phyloP scores from a whole-genome alignment of 1,140 invertebrate genomes.

The Lordiphosa mommai region DNA sequence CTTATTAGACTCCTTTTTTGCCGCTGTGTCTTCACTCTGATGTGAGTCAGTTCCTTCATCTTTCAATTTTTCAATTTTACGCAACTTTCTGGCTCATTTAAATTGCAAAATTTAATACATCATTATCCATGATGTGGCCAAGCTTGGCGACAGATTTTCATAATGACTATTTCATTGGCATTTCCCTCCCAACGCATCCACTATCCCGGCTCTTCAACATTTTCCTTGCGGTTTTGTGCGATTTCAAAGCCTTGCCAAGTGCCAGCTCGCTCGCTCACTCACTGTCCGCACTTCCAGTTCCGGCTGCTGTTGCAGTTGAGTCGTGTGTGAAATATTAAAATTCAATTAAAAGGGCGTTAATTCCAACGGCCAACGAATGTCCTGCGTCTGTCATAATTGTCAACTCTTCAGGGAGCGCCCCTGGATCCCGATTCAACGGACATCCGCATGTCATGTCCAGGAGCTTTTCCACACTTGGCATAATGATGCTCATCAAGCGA shows the following conservation, averaged over 20 bases:
- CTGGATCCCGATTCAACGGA: slow-evolving; percentile 25
- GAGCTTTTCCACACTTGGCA: slow-evolving; percentile 36
- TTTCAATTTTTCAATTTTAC: slow-evolving; percentile 22
- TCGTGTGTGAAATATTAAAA: slow-evolving; percentile 79
- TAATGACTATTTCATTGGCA: slow-evolving; percentile 69
- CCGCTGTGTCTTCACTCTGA: too few relatives aligned
- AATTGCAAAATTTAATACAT: slow-evolving; percentile 51
- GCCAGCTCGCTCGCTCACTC: too few relatives aligned
- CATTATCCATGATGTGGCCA: slow-evolving; percentile 41
- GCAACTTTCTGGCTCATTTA: slow-evolving; percentile 33
- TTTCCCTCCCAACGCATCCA: not conserved
- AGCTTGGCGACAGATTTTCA: slow-evolving; percentile 66
- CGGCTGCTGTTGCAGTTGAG: slow-evolving; percentile 38
- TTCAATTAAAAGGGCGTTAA: slow-evolving; percentile 79
- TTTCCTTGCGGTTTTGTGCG: slow-evolving; percentile 66
- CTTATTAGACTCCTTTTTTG: too few relatives aligned
- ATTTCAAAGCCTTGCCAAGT: slow-evolving; percentile 37
- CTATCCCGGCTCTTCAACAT: slow-evolving; percentile 29
- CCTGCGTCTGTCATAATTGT: slow-evolving; percentile 70
- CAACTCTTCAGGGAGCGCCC: slow-evolving; percentile 40
- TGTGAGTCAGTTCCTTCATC: too few relatives aligned
- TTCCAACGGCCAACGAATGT: slow-evolving; percentile 59
- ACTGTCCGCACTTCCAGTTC: slow-evolving; percentile 52
- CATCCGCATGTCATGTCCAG: slow-evolving; percentile 48
- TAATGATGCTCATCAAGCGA: slow-evolving; percentile 71